Base-by-base conservation (phyloP, 2,888 invertebrate species). In the Notocelia uddmanniana region DNA sequence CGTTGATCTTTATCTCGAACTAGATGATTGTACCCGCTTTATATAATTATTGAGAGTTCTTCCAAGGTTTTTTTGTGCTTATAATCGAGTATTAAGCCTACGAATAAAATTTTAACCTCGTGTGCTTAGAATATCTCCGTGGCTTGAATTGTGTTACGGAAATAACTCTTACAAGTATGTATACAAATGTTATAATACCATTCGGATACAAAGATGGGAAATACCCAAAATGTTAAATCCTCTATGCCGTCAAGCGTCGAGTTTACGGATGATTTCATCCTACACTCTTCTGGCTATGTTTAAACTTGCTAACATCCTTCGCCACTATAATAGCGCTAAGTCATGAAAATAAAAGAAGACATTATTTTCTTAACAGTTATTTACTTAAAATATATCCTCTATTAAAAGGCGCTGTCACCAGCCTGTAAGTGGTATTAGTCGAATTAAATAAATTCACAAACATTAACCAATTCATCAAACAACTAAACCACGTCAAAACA, bases 401-500 rank as follows among this genome's bases (percentile, higher is more conserved):
- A 15, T 41, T 41, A 41, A 41, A n/a, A 15, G 41, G 15, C 41
- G 5, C 1, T 31, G 8, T 31, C 31, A 2, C 8, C 31, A 31
- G 5, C 3, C 26, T 26, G 26, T 13, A 1, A 13, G 13, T 3
- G 13, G 13, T 11, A 3, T 13, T 1, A 2, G 37, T 34, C 15
- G 50, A 34, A 63, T 63, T 26, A 50, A 62, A 50, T 52, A 63
- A 31, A 63, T 62, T 50, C 31, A 31, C 15, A 34, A 50, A 50
- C 50, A 19, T 63, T 57, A 63, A 64, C 58, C 34, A 41, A 70
- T 64, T 70, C 50, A 26, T 34, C 64, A 66, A 70, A 59, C 58
- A 66, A 34, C 15, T 23, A 11, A 15, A 26, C 66, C 34, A 71
- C 66, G 71, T 71, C 59, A 72, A 55, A 67, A 67, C 55, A 72